Evolutionary conservation across 2,113 vertebrate species (phyloP).

Genomic region (Phylloscopus whistleri): DNA sequence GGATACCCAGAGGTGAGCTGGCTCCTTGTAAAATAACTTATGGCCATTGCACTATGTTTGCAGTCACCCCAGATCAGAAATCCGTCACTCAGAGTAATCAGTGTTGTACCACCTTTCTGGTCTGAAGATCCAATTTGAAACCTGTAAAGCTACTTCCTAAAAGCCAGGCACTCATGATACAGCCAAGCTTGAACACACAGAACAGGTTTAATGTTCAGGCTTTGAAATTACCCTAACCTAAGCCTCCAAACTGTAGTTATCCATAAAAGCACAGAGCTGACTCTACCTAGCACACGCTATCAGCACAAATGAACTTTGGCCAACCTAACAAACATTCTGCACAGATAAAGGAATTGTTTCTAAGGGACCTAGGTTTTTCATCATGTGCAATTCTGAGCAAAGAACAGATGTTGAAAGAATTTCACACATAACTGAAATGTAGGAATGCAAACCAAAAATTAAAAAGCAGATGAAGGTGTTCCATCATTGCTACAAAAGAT

Average conservation of each 20-base stretch:
- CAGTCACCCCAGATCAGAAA: not conserved
- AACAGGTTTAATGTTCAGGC: not conserved
- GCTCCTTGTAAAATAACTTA: not conserved
- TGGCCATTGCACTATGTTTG: not conserved
- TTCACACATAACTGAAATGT: not conserved
- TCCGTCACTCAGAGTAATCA: not conserved
- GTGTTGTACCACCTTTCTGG: fast-evolving
- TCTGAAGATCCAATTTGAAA: not conserved
- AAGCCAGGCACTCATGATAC: not conserved
- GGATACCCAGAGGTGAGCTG: not conserved
- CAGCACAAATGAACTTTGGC: not conserved
- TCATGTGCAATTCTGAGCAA: not conserved
- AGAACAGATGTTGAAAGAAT: not conserved
- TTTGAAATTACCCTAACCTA: not conserved
- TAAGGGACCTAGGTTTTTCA: not conserved
- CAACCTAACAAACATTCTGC: not conserved
- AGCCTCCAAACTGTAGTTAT: not conserved
- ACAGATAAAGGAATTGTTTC: not conserved
- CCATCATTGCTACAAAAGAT: not conserved
- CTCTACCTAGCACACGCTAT: fast-evolving
- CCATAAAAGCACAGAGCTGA: not conserved
- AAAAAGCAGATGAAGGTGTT: fast-evolving
- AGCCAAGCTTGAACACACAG: not conserved
- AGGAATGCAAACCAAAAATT: not conserved
- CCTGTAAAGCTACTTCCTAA: not conserved